These are phyloP conservation scores for Strix uralensis DNA, from an alignment of 2,113 vertebrate species.

Conservation along the genomic window DNA sequence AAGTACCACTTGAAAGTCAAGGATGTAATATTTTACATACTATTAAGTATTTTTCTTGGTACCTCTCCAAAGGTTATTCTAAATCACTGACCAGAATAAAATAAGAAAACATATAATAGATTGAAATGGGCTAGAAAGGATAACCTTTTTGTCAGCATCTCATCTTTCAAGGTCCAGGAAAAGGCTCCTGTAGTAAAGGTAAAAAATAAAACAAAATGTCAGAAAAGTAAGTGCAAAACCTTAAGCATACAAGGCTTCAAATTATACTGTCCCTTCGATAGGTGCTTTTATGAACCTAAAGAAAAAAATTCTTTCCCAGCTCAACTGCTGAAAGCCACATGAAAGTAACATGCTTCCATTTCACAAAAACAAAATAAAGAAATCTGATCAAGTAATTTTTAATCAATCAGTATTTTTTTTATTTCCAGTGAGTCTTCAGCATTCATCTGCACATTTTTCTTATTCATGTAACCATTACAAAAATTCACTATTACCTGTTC, in stretches of 20 bases:
- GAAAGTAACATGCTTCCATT: background rate
- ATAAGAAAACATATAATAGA: background rate
- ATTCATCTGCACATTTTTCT: background rate
- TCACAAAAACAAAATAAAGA: background rate
- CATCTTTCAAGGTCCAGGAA: background rate
- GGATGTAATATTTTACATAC: background rate
- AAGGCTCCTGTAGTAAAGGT: background rate
- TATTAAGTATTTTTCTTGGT: slow-evolving; percentile 1
- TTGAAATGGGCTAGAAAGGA: background rate
- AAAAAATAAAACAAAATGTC: background rate
- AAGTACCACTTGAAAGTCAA: background rate
- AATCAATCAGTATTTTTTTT: background rate
- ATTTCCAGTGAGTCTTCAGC: background rate
- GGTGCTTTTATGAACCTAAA: background rate
- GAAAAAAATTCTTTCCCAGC: background rate
- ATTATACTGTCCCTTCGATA: background rate
- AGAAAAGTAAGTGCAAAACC: background rate
- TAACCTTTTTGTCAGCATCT: background rate
- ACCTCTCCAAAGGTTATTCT: background rate
- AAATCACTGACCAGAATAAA: background rate
- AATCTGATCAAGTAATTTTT: background rate
- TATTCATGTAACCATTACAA: background rate
- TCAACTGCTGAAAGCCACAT: background rate
- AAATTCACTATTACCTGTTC: background rate
- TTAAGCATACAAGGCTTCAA: background rate